phyloP scores from a whole-genome alignment of 1,140 invertebrate species.

The Pentalonia nigronervosa region DNA sequence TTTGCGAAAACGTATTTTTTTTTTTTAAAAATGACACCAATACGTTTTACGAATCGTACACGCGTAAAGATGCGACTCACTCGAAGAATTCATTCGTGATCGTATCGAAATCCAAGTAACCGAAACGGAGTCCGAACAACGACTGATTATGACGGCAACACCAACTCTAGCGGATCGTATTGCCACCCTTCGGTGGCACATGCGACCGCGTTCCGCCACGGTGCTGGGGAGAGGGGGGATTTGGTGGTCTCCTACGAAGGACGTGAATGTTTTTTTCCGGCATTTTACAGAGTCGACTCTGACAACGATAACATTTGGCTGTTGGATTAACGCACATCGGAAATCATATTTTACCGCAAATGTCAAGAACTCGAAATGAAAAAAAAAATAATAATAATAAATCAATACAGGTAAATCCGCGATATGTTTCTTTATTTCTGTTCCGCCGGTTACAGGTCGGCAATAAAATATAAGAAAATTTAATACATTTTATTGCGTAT shows the following conservation, averaged over 20 bases:
- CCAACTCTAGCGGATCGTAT: conserved; percentile 8
- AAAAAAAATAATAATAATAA: neutral
- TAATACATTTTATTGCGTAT: neutral
- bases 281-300: neutral
- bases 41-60: neutral
- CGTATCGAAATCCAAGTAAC: neutral
- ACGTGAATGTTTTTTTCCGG: neutral
- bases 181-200: neutral
- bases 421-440: neutral
- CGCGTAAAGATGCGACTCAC: neutral
- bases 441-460: too few species aligned
- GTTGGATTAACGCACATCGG: neutral
- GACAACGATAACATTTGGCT: neutral
- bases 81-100: neutral
- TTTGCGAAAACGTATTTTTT: neutral
- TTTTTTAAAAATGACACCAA: neutral
- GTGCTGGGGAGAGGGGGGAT: neutral
- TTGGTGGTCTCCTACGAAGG: neutral
- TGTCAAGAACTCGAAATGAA: neutral
- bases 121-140: conserved; percentile 45
- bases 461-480: neutral
- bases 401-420: neutral
- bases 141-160: conserved; percentile 39
- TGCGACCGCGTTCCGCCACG: neutral
- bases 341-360: neutral